Base-by-base conservation (phyloP, 2,888 invertebrate genomes). In the Idaea straminata region DNA sequence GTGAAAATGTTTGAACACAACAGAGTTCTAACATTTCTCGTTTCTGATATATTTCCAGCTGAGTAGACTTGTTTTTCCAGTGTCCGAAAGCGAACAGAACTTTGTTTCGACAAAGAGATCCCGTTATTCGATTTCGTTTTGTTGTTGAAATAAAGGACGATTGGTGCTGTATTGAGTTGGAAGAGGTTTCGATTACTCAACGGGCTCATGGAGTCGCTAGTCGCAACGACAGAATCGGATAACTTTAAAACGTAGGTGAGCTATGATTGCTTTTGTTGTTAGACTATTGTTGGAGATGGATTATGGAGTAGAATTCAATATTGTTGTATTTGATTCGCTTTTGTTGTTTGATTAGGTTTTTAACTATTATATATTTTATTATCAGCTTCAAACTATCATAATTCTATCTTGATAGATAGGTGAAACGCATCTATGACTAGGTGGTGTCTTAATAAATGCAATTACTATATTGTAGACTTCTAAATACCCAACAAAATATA, bases 51-150 rank as follows among this genome's bases (percentile, higher is more conserved):
- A 77, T 78, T 82, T 82, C 77, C 77, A 72, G 73, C 75, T 75
- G 75, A 80, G 74, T 75, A 72, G 72, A 77, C 72, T 74, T 70
- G 73, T 77, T 79, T 69, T 77, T 74, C 72, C 74, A 73, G 68
- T 74, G 71, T 74, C 47, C 67, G 64, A 67, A 72, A 73, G 69
- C 73, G 69, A 74, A 69, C 69, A 66, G 73, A 72, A 79, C 76
- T 76, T 78, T 76, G 76, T 77, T 76, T 74, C 68, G 70, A 75
- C 78, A 78, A 71, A 78, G 76, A 78, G 77, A 80, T 75, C 74
- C 64, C 69, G 74, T 74, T 72, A 76, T 76, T 74, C 69, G 71
- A 71, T 73, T 79, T 79, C 74, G 74, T 75, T 79, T 75, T 75
- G 70, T 67, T 65, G 69, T 62, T 62, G 62, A 73, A 66, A 70